Conservation (phyloP, 2,888 invertebrate genomes). For the Blastobasis lacticolella region DNA sequence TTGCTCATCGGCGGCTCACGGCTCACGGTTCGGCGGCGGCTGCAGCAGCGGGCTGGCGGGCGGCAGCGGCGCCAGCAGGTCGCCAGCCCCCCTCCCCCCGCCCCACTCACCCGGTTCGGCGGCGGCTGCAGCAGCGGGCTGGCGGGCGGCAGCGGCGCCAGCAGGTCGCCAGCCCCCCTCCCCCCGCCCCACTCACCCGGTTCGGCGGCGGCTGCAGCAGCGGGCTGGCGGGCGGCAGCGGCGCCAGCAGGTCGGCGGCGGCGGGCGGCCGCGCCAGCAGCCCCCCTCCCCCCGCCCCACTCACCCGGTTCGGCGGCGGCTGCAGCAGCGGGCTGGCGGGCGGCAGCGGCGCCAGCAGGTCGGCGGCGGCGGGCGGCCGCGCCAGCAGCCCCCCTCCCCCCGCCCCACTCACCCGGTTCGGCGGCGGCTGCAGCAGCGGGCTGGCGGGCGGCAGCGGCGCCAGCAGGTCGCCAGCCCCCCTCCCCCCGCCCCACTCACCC, state of each 20-base stretch:
- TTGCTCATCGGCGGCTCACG: too few species aligned
- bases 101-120: conserved; percentile 35
- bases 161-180: conserved; percentile 79
- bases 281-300: too few species aligned
- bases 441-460: conserved; percentile 84
- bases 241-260: conserved; percentile 85
- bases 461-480: conserved; percentile 79
- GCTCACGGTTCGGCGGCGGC: too few species aligned
- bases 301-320: conserved; percentile 35
- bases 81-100: too few species aligned
- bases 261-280: too few species aligned
- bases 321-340: conserved; percentile 78
- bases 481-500: too few species aligned
- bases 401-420: conserved; percentile 38
- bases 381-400: too few species aligned
- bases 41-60: conserved; percentile 78
- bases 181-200: too few species aligned
- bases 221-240: conserved; percentile 82
- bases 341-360: conserved; percentile 84
- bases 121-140: conserved; percentile 75
- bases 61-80: conserved; percentile 84
- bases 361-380: too few species aligned
- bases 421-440: conserved; percentile 67
- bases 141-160: conserved; percentile 82
- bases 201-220: conserved; percentile 53